These are phyloP conservation scores for Protophormia terraenovae DNA, from an alignment of 2,888 invertebrate genomes.

Conservation along the genomic window DNA sequence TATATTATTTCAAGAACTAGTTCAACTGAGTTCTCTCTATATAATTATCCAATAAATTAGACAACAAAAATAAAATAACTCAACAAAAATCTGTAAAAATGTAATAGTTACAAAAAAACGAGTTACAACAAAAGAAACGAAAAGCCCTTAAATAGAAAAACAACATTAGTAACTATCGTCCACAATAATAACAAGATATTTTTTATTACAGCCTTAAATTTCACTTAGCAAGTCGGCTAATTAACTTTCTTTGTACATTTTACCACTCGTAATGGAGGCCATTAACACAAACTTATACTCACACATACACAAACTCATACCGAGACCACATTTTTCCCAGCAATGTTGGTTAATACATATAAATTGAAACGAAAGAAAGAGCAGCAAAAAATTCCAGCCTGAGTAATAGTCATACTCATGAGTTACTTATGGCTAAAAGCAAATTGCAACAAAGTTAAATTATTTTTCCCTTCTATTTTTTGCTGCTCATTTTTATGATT, in stretches of 20 bases:
- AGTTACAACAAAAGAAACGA: not conserved
- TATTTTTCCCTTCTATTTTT: not conserved
- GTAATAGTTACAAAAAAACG: not conserved
- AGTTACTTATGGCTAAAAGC: conserved; percentile 34
- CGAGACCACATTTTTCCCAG: not conserved
- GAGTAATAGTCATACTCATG: no score
- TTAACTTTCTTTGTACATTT: conserved; percentile 67
- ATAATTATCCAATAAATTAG: not conserved
- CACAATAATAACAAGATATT: conserved; percentile 13
- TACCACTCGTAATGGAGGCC: conserved; percentile 65
- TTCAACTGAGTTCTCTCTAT: not conserved
- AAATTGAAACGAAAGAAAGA: conserved; percentile 5
- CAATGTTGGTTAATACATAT: conserved; percentile 35
- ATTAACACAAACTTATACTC: conserved; percentile 53
- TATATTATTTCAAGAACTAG: no score
- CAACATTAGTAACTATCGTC: not conserved
- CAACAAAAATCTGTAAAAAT: conserved; percentile 12
- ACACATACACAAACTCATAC: not conserved
- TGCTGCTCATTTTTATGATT: not conserved
- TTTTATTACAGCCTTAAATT: conserved; percentile 67
- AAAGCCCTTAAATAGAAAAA: not conserved
- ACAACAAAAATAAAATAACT: not conserved
- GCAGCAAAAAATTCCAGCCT: not conserved
- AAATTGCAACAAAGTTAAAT: conserved; percentile 40
- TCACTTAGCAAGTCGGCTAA: conserved; percentile 68